Conservation (phyloP, 2,888 invertebrate species). For the Deroplatys truncata region DNA sequence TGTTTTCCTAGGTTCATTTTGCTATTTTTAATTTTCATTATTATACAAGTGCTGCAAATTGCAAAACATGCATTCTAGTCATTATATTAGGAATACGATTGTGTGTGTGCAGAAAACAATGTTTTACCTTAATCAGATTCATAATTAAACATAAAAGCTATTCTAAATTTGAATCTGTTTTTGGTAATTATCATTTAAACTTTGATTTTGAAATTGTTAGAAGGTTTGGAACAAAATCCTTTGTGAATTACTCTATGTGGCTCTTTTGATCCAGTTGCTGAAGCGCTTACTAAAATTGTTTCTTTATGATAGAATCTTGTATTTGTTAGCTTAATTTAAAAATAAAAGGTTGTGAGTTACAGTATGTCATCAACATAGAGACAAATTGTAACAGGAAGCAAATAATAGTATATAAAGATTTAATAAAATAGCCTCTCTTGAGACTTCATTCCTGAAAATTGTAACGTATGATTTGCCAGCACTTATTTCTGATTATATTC, state of each 20-base stretch:
- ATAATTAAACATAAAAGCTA: too few relatives aligned
- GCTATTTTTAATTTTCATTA: not conserved
- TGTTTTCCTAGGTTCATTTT: not conserved
- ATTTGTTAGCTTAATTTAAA: not conserved
- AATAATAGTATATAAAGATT: too few relatives aligned
- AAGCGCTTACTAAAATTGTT: not conserved
- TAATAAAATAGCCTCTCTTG: too few relatives aligned
- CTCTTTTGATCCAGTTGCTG: not conserved
- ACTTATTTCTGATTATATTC: not conserved
- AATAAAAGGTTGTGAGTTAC: not conserved
- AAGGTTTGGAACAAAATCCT: too few relatives aligned
- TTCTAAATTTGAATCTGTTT: too few relatives aligned
- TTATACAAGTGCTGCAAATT: not conserved
- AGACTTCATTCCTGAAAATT: too few relatives aligned
- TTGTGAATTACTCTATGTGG: too few relatives aligned
- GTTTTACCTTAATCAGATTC: too few relatives aligned
- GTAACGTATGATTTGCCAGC: not conserved
- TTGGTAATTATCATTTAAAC: too few relatives aligned
- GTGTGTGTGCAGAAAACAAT: not conserved
- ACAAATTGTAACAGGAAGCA: too few relatives aligned
- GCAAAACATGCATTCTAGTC: not conserved
- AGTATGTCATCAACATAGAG: too few relatives aligned
- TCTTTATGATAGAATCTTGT: not conserved
- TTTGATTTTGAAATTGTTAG: too few relatives aligned
- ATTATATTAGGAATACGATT: not conserved